Evolutionary conservation across 2,113 vertebrate species (phyloP).

Genomic region (Prietella phreatophila): DNA sequence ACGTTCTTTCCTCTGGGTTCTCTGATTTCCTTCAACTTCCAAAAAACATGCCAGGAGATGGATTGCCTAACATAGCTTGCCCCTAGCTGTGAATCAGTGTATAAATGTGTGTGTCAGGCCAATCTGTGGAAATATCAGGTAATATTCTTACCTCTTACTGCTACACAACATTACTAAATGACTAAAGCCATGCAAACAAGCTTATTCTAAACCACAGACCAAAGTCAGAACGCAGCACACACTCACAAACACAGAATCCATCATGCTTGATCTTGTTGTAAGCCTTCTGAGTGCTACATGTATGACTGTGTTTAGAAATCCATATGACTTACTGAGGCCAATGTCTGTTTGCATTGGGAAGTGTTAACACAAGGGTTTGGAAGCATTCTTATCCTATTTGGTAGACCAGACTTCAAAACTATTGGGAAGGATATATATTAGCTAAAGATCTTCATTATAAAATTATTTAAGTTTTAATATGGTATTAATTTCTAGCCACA

Average conservation of each 20-base stretch:
- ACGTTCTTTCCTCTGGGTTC: neutral
- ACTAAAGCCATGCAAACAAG: neutral
- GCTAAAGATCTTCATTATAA: neutral
- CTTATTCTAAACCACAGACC: neutral
- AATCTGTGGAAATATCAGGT: neutral
- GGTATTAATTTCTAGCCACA: neutral
- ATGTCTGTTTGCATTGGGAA: neutral
- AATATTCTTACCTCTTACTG: neutral
- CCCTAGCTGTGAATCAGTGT: neutral
- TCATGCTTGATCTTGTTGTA: slow-evolving; percentile 9
- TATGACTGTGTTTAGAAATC: neutral
- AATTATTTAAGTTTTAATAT: neutral
- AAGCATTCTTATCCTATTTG: neutral
- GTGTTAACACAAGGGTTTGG: neutral
- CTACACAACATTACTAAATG: neutral
- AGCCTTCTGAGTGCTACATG: neutral
- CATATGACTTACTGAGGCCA: neutral
- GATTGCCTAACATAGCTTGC: neutral
- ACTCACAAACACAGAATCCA: neutral
- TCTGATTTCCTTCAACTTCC: neutral
- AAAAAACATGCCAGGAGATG: neutral
- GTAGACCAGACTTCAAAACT: neutral
- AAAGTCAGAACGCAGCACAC: neutral
- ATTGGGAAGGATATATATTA: neutral
- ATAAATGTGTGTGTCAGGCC: neutral